Conservation (phyloP, 2,113 vertebrate genomes). For the Conger conger region DNA sequence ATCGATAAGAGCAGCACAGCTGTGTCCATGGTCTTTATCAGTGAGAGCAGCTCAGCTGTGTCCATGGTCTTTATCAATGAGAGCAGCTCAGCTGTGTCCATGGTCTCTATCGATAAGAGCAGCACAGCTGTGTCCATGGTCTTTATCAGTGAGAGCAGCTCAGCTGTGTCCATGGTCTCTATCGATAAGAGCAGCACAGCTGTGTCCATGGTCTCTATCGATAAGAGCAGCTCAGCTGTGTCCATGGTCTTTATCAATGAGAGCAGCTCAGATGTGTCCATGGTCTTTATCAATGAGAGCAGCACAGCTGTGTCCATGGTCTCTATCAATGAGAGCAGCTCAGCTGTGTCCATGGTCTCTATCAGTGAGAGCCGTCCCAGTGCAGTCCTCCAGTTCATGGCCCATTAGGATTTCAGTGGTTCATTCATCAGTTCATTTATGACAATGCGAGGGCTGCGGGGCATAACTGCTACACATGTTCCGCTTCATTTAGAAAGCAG, state of each 20-base stretch:
- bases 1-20: neutral
- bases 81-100: neutral
- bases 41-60: neutral
- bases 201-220: neutral
- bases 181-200: neutral
- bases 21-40: neutral
- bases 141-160: neutral
- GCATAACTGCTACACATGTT: neutral
- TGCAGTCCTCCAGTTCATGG: neutral
- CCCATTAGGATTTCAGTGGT: neutral
- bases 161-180: neutral
- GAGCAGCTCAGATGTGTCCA: neutral
- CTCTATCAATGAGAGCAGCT: neutral
- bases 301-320: neutral
- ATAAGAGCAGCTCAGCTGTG: neutral
- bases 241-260: neutral
- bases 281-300: neutral
- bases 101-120: no score
- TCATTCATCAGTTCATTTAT: neutral
- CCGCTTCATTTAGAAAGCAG: neutral
- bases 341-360: neutral
- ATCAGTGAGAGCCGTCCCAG: neutral
- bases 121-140: neutral
- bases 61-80: no score
- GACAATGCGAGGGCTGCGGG: neutral